Conservation (phyloP, 2,888 invertebrate species). For the Drosophila borborema region DNA sequence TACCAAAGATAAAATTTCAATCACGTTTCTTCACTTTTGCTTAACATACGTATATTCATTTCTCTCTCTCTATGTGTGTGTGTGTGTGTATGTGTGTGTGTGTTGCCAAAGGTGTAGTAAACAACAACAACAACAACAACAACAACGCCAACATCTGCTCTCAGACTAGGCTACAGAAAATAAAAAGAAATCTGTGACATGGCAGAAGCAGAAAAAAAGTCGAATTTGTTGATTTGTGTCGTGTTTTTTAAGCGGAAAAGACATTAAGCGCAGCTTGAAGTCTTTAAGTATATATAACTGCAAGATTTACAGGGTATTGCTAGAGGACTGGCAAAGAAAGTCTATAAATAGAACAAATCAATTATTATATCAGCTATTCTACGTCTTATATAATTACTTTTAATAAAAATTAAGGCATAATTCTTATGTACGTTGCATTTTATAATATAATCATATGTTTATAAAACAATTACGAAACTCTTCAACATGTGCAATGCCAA, state of each 20-base stretch:
- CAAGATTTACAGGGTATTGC: background rate
- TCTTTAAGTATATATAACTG: background rate
- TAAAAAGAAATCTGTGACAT: conserved; percentile 16
- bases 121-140: conserved; percentile 13
- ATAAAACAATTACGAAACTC: background rate
- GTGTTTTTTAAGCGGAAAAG: conserved; percentile 19
- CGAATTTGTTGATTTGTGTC: conserved; percentile 46
- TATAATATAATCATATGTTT: background rate
- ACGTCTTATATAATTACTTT: too few relatives aligned
- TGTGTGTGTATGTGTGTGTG: conserved; percentile 2
- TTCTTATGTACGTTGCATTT: background rate
- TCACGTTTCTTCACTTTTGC: conserved; percentile 72
- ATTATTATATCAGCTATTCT: background rate
- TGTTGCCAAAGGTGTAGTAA: conserved; percentile 20
- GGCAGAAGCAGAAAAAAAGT: conserved; percentile 23
- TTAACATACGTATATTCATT: conserved; percentile 37
- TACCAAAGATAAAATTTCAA: conserved; percentile 78
- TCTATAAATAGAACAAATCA: background rate
- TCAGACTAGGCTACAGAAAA: conserved; percentile 15
- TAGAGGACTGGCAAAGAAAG: background rate
- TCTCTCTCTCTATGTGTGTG: conserved; percentile 1
- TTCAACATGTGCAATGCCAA: background rate
- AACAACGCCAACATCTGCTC: conserved; percentile 11
- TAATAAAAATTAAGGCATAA: too few relatives aligned
- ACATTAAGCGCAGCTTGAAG: conserved; percentile 11